Evolutionary conservation across 2,113 vertebrate species (phyloP), one percentile per base, ranked within the genome.

Genomic region (Scalopus aquaticus): DNA sequence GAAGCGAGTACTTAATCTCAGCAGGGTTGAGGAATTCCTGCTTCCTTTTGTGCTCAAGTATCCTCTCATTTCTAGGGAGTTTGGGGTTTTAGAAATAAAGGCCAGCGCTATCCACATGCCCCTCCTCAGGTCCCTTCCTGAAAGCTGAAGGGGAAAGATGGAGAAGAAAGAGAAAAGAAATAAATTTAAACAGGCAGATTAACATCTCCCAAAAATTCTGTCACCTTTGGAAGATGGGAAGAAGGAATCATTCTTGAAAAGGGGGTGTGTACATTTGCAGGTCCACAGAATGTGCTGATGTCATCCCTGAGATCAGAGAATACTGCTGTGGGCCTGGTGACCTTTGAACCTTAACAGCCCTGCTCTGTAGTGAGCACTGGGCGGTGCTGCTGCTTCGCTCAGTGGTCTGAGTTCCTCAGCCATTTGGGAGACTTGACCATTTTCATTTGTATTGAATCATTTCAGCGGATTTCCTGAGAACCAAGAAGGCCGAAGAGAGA

Each of bases 301-400:
- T 97, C 95, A 97, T 94, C 87, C 35, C 0, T 92, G 93, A 96
- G 60, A 92, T 95, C 67, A 90, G 42, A 91, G 95, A 95, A 94
- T 69, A 20, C 87, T 94, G 32, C 44, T 28, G 15, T 51, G 77
- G 76, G 80, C 76, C 39, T 49, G 77, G 54, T 60, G 69, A 96
- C 92, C 95, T 95, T 90, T 81, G 92, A 96, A 88, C 80, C 79
- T 77, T 83, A 95, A 95, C 95, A 96, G 95, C 74, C 82, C 72
- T 96, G 89, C 10, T 4, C 46, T 79, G 11, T 60, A 28, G 65
- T 56, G 70, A 70, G 60, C 83, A 0, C 95, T 86, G 70, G 86
- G 70, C 51, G 19, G 78, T 82, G 39, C 60, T 91, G 87, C 54
- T 49, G 22, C 28, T 93, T 96, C n/a, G 17, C 81, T 54, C 46